Conservation (phyloP, 2,888 invertebrate species). For the Leptopilina drosophilae region DNA sequence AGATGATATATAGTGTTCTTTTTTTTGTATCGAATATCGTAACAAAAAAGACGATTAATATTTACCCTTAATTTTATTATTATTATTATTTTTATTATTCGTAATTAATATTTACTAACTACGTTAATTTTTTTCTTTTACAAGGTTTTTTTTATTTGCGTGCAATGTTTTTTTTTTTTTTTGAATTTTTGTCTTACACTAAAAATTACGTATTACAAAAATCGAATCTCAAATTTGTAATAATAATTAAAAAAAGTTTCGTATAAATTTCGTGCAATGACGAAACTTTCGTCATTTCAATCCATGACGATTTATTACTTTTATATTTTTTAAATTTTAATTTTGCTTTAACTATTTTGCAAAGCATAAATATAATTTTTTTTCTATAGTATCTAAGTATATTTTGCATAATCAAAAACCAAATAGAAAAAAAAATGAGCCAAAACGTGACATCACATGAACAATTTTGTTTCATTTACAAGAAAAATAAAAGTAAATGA, state of each 20-base stretch:
- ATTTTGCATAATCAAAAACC: conserved; percentile 30
- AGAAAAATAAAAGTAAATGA: neutral
- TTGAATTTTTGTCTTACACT: no score
- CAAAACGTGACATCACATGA: conserved; percentile 22
- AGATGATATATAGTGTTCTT: neutral
- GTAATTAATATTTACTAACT: no score
- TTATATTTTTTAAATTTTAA: conserved; percentile 11
- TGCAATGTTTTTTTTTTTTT: no score
- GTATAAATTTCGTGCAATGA: no score
- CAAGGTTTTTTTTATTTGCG: no score
- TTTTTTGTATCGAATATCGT: neutral
- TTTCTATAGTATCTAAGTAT: conserved; percentile 3
- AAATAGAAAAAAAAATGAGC: neutral
- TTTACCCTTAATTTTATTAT: no score
- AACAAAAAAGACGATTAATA: neutral
- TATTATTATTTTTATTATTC: no score
- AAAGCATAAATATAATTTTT: neutral
- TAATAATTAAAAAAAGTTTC: no score
- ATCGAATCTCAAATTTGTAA: no score
- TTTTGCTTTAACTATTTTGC: neutral
- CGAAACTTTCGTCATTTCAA: neutral
- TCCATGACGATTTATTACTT: conserved; percentile 40
- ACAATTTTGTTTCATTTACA: neutral
- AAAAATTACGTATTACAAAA: no score
- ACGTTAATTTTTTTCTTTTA: no score